Base-by-base conservation (phyloP, 2,797 vertebrate species). In the Diplodus puntazzo region DNA sequence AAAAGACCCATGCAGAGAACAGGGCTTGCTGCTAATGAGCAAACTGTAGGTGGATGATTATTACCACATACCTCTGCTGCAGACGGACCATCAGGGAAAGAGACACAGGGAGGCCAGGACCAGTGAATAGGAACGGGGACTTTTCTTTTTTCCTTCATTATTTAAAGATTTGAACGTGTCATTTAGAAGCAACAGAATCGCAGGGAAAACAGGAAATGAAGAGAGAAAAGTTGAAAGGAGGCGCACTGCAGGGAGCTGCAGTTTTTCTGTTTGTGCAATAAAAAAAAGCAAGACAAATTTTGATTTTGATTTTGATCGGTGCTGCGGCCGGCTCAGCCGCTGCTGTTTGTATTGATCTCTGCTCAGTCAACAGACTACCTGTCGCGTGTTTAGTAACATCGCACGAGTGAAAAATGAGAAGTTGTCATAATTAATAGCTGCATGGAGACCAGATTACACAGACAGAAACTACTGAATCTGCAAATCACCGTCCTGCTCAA, bases 1-100 rank as follows among this genome's bases (percentile, higher is more conserved):
- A 93, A 92, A 91, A 88, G 89, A 46, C 79, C 61, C 88, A 79
- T 68, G 85, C 84, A 57, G 89, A 64, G 89, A 80, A 79, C 82
- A 75, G 77, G 83, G 69, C 87, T 81, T 43, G 20, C 75, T 49
- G 80, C 87, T 90, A 92, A 93, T 87, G 89, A 93, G 91, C 81
- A 78, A 82, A 87, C 77, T 79, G 90, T 87, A 91, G 88, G 89
- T 90, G 88, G 90, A 91, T 79, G 82, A 88, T 87, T 83, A 81
- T 89, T 84, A 87, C 75, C 83, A 85, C 85, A 84, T 86, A 85
- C 80, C 85, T 90, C 81, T 87, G 87, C 76, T 88, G 87, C 81
- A 82, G 84, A 67, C 86, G 45, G 81, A 88, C 78, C 82, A 53
- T 59, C 25, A 1, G 57, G 66, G 76, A 75, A 50, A 53, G 34